These are phyloP conservation scores for Tachina fera DNA, from an alignment of 2,888 invertebrate species.

Conservation along the genomic window DNA sequence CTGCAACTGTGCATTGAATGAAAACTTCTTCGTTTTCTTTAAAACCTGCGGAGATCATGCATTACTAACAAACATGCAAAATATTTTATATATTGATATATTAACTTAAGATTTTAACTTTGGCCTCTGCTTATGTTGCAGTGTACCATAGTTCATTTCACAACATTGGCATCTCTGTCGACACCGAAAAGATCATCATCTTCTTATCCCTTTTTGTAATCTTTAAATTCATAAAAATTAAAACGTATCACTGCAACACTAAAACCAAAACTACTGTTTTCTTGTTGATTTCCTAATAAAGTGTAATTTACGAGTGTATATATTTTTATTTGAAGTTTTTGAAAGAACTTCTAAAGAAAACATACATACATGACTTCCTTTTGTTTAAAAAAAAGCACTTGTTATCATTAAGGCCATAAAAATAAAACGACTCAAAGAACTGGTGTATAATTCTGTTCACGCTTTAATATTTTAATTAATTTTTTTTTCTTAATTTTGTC, in stretches of 20 bases:
- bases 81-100: no score
- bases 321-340: slow-evolving; percentile 16
- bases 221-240: slow-evolving; percentile 53
- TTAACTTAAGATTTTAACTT: no score
- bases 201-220: slow-evolving; percentile 6
- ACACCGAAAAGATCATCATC: slow-evolving; percentile 28
- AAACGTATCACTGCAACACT: slow-evolving; percentile 30
- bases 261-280: slow-evolving; percentile 73
- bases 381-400: slow-evolving; percentile 67
- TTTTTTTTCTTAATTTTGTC: slow-evolving; percentile 31
- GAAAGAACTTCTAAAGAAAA: slow-evolving; percentile 63
- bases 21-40: no score
- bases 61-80: no score
- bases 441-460: slow-evolving; percentile 68
- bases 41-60: no score
- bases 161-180: slow-evolving; percentile 36
- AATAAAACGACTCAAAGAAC: slow-evolving; percentile 26
- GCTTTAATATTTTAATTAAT: slow-evolving; percentile 45
- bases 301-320: slow-evolving; percentile 60
- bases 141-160: not conserved
- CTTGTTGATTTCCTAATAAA: slow-evolving; percentile 63
- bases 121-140: no score
- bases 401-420: slow-evolving; percentile 67
- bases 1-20: no score
- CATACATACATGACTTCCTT: slow-evolving; percentile 62